phyloP scores from a whole-genome alignment of 2,797 vertebrate genomes.

The Varecia variegata region DNA sequence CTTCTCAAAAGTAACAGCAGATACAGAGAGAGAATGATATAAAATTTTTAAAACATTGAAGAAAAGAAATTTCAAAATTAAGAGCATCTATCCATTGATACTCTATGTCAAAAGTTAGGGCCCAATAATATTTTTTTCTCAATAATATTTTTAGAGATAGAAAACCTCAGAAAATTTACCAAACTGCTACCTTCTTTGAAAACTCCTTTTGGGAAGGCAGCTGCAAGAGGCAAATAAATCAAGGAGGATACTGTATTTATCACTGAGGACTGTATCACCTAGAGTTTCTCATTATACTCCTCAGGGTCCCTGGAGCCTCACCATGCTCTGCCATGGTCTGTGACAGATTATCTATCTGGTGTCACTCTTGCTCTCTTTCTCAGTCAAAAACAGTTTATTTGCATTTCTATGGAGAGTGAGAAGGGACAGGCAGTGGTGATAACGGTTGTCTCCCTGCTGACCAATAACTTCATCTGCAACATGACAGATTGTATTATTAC shows the following conservation, averaged over 20 bases:
- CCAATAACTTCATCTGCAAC: not conserved
- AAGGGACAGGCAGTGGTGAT: not conserved
- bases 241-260: not conserved
- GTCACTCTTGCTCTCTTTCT: not conserved
- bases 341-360: not conserved
- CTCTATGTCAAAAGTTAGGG: not conserved
- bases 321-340: not conserved
- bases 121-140: too few species aligned
- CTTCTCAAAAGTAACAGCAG: not conserved
- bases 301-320: not conserved
- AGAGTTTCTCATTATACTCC: not conserved
- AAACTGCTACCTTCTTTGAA: not conserved
- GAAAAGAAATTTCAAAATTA: not conserved
- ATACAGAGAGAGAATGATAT: not conserved
- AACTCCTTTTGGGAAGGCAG: not conserved
- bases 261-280: not conserved
- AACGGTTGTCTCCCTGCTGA: not conserved
- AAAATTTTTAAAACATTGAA: not conserved
- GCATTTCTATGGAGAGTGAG: not conserved
- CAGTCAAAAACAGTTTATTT: not conserved
- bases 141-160: not conserved
- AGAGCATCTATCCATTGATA: not conserved
- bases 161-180: not conserved
- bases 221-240: not conserved
- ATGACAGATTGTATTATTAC: not conserved